phyloP scores from a whole-genome alignment of 1,140 invertebrate species.

The Dinoponera quadriceps region DNA sequence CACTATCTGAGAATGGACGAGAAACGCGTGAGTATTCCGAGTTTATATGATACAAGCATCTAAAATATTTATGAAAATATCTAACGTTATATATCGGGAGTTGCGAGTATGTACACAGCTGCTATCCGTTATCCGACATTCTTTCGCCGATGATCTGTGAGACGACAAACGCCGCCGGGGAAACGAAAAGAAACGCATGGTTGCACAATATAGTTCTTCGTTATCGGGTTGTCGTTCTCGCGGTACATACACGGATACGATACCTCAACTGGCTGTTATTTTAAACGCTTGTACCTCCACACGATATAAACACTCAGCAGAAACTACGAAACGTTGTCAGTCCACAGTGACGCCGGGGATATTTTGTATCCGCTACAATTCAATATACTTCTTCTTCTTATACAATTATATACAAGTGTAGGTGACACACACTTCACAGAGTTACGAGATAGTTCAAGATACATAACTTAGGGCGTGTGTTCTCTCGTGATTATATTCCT shows the following conservation, averaged over 20 bases:
- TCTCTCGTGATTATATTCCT: too few species aligned
- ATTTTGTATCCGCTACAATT: neutral
- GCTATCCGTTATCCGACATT: slow-evolving; percentile 31
- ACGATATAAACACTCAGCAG: slow-evolving; percentile 46
- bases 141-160: slow-evolving; percentile 1
- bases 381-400: too few species aligned
- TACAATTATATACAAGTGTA: too few species aligned
- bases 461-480: too few species aligned
- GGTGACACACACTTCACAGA: too few species aligned
- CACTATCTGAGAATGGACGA: neutral
- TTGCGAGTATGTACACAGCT: slow-evolving; percentile 29
- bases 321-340: slow-evolving; percentile 49
- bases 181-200: neutral
- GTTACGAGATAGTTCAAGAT: too few species aligned
- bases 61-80: slow-evolving; percentile 48
- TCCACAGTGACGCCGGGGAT: slow-evolving; percentile 49
- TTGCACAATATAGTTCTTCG: too few species aligned
- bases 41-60: slow-evolving; percentile 49
- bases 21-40: slow-evolving; percentile 43
- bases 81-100: slow-evolving; percentile 14
- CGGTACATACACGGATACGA: neutral
- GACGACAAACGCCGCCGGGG: slow-evolving; percentile 11
- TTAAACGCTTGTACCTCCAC: slow-evolving; percentile 54
- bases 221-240: too few species aligned
- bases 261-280: slow-evolving; percentile 17